These are phyloP conservation scores for Proteles cristata DNA, from an alignment of 2,113 vertebrate genomes.

Conservation along the genomic window DNA sequence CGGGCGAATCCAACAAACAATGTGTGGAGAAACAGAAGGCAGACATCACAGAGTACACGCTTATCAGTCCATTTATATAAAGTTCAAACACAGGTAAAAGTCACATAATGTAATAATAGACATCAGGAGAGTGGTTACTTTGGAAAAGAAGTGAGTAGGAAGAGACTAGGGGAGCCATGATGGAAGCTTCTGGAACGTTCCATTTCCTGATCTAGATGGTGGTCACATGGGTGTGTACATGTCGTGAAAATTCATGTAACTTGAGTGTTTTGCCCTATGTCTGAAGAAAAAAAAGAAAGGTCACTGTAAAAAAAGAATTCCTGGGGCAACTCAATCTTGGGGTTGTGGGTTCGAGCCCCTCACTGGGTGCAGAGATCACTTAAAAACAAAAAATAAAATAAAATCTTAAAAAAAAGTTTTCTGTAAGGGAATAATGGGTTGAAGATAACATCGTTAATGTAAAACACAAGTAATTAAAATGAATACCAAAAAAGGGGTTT, in stretches of 20 bases:
- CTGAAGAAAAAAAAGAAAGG: background rate
- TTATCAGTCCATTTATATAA: background rate
- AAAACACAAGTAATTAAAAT: background rate
- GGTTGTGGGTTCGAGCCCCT: background rate
- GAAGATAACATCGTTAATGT: background rate
- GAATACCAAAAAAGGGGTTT: background rate
- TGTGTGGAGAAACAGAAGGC: background rate
- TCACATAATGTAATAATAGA: background rate
- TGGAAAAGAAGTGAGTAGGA: background rate
- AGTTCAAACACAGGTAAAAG: background rate
- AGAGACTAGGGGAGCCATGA: no score
- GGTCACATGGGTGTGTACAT: background rate
- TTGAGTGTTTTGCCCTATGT: background rate
- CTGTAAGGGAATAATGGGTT: background rate
- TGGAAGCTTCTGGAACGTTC: background rate
- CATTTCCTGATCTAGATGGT: background rate
- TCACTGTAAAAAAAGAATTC: background rate
- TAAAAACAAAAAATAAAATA: background rate
- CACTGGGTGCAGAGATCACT: background rate
- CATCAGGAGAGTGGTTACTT: background rate
- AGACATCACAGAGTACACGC: rapidly evolving
- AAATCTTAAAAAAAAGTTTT: background rate
- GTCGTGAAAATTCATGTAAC: background rate
- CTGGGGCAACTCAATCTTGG: background rate
- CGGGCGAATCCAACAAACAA: background rate